Evolutionary conservation across 1,140 invertebrate species (phyloP), one percentile per base, ranked within the genome.

Genomic region (Pseudomyrmex flavicornis): DNA sequence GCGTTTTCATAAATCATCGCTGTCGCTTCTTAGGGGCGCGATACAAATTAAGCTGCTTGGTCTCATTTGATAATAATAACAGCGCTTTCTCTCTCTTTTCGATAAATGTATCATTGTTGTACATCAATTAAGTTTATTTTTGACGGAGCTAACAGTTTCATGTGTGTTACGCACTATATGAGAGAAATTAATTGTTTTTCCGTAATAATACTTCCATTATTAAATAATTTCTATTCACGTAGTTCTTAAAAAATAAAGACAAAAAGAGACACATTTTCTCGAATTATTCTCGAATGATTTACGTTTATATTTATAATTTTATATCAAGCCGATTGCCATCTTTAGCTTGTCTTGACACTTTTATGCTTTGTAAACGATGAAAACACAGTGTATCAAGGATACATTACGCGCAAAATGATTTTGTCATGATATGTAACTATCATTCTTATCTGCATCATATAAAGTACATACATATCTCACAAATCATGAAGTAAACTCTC

Each of bases 1-100:
- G 35, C 35, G 85, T 88, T 88, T 88, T 54, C 85, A 88, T 88
- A 88, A 88, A 88, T 88, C 86, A 88, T 88, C 59, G 73, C 58
- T 26, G 66, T 70, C 54, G 44, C 54, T 68, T 26, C 48, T 77
- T 77, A 77, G 44, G 17, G 26, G 56, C 22, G 54, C 44, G 44
- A 13, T 72, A 80, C 66, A 80, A 80, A 80, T 72, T 80, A 20
- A 54, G 76, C 13, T 65, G 59, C 65, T 79, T 61, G 76, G 15
- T 44, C 46, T n/a, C 20, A 72, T 61, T 26, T 52, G 80, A 86
- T 77, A 72, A 69, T 56, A 75, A 86, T 58, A 70, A n/a, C 72
- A 12, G 70, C 72, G 79, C 63, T 87, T 87, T 87, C 74, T 61
- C 74, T 87, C 84, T 87, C 74, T 61, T 80, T 72, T 61, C 20